Conservation (phyloP, 2,113 vertebrate species). For the Gallinago paraguaiae region DNA sequence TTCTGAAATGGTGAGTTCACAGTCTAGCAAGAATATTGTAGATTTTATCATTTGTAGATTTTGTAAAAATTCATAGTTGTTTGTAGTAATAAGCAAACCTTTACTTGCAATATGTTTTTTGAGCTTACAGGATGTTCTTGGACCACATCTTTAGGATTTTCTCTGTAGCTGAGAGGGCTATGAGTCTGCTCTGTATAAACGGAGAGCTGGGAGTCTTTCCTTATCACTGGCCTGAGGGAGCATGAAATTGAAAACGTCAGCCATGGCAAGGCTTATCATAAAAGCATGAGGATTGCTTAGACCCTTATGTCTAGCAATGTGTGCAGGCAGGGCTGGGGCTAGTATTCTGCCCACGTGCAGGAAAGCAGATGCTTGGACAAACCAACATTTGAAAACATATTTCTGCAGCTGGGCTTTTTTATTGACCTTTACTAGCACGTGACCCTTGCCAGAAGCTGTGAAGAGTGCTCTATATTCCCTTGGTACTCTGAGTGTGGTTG, state of each 20-base stretch:
- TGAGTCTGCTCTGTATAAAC: neutral
- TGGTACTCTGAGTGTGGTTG: neutral
- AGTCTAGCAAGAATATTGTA: neutral
- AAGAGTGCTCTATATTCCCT: neutral
- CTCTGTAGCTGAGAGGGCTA: neutral
- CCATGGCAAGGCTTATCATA: neutral
- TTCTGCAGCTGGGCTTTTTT: neutral
- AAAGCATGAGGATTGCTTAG: neutral
- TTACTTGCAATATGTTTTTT: neutral
- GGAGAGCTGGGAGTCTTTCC: neutral
- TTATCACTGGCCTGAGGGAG: slow-evolving; percentile 22
- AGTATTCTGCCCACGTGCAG: neutral
- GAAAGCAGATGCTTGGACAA: neutral
- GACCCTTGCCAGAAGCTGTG: neutral
- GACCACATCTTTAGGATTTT: neutral
- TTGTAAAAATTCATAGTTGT: neutral
- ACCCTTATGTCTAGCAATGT: neutral
- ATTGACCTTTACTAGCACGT: neutral
- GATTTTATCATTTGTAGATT: neutral
- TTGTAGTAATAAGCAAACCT: neutral
- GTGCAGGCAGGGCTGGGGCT: neutral
- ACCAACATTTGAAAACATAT: neutral
- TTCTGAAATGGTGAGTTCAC: neutral
- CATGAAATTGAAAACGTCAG: neutral
- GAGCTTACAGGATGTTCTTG: neutral